Conservation (phyloP, 2,888 invertebrate species). For the Tortrix viridana region DNA sequence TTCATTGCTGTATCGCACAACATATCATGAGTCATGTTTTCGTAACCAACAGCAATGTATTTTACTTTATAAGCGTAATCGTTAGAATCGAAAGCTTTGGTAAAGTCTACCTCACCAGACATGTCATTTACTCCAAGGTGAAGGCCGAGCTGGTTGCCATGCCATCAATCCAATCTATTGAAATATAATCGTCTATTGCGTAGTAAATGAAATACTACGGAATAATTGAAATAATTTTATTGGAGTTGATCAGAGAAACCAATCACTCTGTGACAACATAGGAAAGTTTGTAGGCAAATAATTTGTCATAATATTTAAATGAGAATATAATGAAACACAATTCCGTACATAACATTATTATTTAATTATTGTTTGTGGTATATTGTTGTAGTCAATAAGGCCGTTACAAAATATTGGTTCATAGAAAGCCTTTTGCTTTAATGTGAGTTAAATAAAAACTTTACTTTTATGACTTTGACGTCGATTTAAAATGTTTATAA, state of each 20-base stretch:
- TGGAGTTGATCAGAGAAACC: neutral
- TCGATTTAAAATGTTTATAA: no score
- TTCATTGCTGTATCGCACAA: conserved; percentile 46
- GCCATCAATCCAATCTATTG: conserved; percentile 45
- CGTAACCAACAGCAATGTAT: conserved; percentile 44
- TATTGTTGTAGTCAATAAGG: no score
- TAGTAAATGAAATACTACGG: conserved; percentile 2
- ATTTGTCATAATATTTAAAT: no score
- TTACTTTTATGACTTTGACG: no score
- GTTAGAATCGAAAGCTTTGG: conserved; percentile 47
- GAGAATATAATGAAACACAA: no score
- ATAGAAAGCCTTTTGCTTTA: no score
- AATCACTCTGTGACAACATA: neutral
- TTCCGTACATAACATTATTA: no score
- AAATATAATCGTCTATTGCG: conserved; percentile 10
- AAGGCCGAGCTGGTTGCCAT: conserved; percentile 64
- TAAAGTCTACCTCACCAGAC: conserved; percentile 54
- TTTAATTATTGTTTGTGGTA: no score
- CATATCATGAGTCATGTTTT: neutral
- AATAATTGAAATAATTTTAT: neutral
- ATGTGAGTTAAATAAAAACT: no score
- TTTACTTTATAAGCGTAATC: conserved; percentile 21
- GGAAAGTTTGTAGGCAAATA: no score
- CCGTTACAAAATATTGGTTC: no score
- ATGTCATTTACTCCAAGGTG: conserved; percentile 63